phyloP scores from a whole-genome alignment of 2,888 invertebrate genomes.

The Galerucella nymphaeae region DNA sequence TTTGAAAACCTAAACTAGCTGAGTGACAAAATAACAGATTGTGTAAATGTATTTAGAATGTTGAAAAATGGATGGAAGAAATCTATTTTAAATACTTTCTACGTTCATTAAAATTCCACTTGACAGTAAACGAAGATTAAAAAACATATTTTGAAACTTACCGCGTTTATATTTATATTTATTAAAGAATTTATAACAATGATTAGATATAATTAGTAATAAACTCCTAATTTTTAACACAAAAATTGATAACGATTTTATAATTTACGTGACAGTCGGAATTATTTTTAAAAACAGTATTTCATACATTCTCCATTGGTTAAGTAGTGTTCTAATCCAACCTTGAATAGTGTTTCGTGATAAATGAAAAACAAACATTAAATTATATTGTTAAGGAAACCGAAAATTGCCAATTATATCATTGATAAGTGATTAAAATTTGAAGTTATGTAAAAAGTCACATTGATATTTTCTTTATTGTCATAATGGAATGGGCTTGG shows the following conservation, averaged over 20 bases:
- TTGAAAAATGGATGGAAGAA: too few species aligned
- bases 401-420: conserved; percentile 15
- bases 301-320: conserved; percentile 26
- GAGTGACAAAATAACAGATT: too few species aligned
- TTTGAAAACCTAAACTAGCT: too few species aligned
- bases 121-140: not conserved
- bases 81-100: conserved; percentile 13
- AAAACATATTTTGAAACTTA: not conserved
- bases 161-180: not conserved
- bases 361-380: conserved; percentile 41
- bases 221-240: not conserved
- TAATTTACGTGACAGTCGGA: conserved; percentile 22
- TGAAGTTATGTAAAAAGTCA: conserved; percentile 17
- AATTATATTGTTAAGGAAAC: conserved; percentile 42
- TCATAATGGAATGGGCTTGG: conserved; percentile 81
- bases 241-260: conserved; percentile 27
- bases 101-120: conserved; percentile 8
- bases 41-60: too few species aligned
- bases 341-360: conserved; percentile 40
- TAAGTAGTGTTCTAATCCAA: conserved; percentile 29
- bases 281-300: conserved; percentile 28
- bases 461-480: conserved; percentile 15
- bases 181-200: not conserved
- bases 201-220: conserved; percentile 1
- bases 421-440: conserved; percentile 28